Evolutionary conservation across 53 echinoderm and acorn worm species (phyloP).

Genomic region (Henricia sp.): DNA sequence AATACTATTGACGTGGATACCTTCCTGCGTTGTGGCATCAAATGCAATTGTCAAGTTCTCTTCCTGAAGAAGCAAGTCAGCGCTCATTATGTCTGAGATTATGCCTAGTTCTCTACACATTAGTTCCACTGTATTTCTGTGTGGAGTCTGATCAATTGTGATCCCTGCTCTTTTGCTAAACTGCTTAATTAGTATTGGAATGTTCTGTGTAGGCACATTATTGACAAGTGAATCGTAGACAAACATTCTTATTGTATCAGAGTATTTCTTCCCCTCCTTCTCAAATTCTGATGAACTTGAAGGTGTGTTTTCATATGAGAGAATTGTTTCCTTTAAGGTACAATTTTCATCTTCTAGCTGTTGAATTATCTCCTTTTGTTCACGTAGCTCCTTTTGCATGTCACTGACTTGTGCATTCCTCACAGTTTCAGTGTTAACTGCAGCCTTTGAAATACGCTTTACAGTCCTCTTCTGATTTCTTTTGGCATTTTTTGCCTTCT

Average conservation of each 20-base stretch:
- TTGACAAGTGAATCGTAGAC: conserved; percentile 61
- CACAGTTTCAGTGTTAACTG: neutral
- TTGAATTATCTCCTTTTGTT: too few species aligned
- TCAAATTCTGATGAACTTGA: neutral
- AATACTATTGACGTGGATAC: conserved; percentile 15
- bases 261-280: conserved; percentile 19
- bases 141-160: conserved; percentile 1
- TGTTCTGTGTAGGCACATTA: conserved; percentile 54
- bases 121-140: conserved; percentile 51
- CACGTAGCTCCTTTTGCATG: neutral
- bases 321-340: neutral
- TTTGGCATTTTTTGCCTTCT: neutral
- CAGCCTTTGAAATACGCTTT: neutral
- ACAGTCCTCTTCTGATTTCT: neutral
- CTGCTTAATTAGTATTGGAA: conserved; percentile 6
- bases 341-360: neutral
- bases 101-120: conserved; percentile 55
- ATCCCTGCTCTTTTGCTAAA: conserved; percentile 22
- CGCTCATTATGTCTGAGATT: conserved; percentile 31
- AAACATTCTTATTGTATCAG: conserved; percentile 16
- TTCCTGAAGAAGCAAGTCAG: conserved; percentile 9
- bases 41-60: conserved; percentile 49
- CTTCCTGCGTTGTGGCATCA: conserved; percentile 64
- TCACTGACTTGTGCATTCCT: neutral
- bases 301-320: neutral